A percentile compares a stretch with the other conserved stretches of the same genome.
These are phyloP conservation scores for Heliconius erato DNA, from an alignment of 2,888 invertebrate genomes.

Conservation along the genomic window DNA sequence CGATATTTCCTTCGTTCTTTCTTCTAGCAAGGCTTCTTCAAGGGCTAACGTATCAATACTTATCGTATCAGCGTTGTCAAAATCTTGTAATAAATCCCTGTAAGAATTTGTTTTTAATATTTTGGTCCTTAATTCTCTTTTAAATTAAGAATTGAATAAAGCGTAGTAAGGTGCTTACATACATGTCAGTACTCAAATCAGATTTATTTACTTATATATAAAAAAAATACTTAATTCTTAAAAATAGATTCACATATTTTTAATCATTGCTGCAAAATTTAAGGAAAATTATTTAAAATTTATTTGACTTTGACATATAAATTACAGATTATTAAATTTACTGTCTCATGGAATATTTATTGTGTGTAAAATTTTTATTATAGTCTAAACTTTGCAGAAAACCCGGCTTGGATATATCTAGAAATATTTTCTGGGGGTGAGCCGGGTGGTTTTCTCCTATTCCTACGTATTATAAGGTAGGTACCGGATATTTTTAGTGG, in stretches of 20 bases:
- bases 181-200: conserved; percentile 4
- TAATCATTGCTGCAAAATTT: conserved; percentile 14
- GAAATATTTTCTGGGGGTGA: too few relatives aligned
- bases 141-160: background rate
- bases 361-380: too few relatives aligned
- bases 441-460: too few relatives aligned
- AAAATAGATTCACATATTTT: background rate
- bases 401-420: too few relatives aligned
- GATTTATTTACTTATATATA: background rate
- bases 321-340: background rate
- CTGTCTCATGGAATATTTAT: too few relatives aligned
- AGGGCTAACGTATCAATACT: conserved; percentile 76
- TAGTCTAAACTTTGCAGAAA: too few relatives aligned
- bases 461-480: too few relatives aligned
- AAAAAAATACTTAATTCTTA: background rate
- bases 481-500: too few relatives aligned
- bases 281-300: conserved; percentile 8
- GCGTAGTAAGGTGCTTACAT: background rate
- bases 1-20: conserved; percentile 71
- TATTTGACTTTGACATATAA: conserved; percentile 9
- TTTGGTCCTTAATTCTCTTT: background rate
- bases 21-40: conserved; percentile 70
- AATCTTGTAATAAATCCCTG: conserved; percentile 69
- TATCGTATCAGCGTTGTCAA: conserved; percentile 70
- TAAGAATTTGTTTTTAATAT: conserved; percentile 42